Evolutionary conservation across 2,113 vertebrate species (phyloP).

Genomic region (Orthochromis malagaraziensis): DNA sequence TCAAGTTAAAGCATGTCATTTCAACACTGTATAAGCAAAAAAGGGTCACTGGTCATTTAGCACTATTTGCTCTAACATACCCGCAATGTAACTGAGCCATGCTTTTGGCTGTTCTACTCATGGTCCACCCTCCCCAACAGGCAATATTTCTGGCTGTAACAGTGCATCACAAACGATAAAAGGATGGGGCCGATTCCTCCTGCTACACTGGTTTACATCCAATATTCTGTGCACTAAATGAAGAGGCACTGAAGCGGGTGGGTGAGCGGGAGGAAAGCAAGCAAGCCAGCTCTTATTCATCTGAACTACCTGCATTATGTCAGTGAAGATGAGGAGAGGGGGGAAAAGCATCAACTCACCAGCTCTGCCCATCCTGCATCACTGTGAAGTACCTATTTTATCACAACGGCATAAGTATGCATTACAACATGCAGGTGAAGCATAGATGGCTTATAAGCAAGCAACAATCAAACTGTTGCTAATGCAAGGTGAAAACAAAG

Average conservation of each 20-base stretch:
- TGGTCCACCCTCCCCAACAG: background rate
- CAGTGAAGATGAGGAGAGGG: slow-evolving; percentile 35
- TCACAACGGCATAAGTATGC: slow-evolving; percentile 64
- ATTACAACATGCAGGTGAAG: slow-evolving; percentile 39
- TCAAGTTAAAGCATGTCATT: background rate
- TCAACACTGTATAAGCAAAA: background rate
- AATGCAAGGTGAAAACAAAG: background rate
- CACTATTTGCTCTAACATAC: background rate
- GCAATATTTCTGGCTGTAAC: background rate
- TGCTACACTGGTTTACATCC: background rate
- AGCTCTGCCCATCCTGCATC: slow-evolving; percentile 64
- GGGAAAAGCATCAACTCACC: slow-evolving; percentile 60
- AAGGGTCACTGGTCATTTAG: background rate
- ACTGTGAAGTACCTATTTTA: slow-evolving; percentile 64
- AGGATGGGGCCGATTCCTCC: background rate
- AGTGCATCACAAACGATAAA: background rate
- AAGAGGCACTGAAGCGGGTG: background rate
- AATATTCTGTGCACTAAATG: slow-evolving; percentile 18
- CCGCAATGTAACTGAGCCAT: background rate
- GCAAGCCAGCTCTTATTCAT: slow-evolving; percentile 23
- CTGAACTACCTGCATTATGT: slow-evolving; percentile 36
- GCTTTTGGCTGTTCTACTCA: background rate
- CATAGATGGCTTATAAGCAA: background rate
- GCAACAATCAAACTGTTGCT: background rate
- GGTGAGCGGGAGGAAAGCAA: slow-evolving; percentile 13